phyloP scores from a whole-genome alignment of 1,140 invertebrate species.

The Subanguina moxae region DNA sequence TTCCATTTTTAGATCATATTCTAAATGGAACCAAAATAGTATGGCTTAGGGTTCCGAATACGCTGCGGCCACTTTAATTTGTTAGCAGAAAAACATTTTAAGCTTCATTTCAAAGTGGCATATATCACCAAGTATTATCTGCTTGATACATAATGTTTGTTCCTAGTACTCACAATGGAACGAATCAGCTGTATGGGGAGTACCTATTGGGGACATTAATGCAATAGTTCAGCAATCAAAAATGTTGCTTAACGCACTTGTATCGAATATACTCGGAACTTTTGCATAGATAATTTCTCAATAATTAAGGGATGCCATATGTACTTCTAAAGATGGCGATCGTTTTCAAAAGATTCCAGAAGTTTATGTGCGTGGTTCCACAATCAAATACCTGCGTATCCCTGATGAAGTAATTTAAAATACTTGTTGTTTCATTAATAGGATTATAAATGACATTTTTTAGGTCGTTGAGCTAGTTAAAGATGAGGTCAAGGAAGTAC shows the following conservation, averaged over 20 bases:
- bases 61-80: too few species aligned
- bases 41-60: too few species aligned
- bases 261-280: too few species aligned
- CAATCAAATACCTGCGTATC: constrained; percentile 97
- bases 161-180: too few species aligned
- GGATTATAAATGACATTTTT: constrained; percentile 15
- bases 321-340: constrained; percentile 72
- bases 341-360: constrained; percentile 98
- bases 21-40: too few species aligned
- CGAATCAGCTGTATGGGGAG: background rate
- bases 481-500: constrained; percentile 57
- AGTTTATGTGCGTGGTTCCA: constrained; percentile 95
- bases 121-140: too few species aligned
- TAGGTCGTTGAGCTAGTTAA: constrained; percentile 59
- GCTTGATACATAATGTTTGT: too few species aligned
- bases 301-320: constrained; percentile 60
- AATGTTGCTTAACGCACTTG: background rate
- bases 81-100: too few species aligned
- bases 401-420: constrained; percentile 80
- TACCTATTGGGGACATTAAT: background rate
- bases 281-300: too few species aligned
- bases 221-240: background rate
- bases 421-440: background rate
- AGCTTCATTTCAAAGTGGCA: too few species aligned
- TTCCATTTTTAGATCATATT: too few species aligned